Conservation (phyloP, 2,113 vertebrate genomes). For the Oceanites oceanicus region DNA sequence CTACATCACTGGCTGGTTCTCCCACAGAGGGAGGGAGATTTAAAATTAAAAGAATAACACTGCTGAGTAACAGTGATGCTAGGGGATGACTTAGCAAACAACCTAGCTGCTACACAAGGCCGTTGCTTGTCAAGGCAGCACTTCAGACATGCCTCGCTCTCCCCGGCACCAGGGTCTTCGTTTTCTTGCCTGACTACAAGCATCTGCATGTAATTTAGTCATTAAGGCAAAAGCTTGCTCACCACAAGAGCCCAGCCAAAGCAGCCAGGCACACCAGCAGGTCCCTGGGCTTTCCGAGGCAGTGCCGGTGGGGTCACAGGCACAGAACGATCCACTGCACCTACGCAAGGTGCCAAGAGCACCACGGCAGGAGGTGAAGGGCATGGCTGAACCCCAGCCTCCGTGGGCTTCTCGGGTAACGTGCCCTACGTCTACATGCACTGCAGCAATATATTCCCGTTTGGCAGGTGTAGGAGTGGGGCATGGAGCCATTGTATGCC, state of each 20-base stretch:
- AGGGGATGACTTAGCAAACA: background rate
- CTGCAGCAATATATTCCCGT: background rate
- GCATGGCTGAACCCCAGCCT: background rate
- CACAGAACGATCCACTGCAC: background rate
- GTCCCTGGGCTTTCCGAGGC: background rate
- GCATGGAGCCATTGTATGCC: background rate
- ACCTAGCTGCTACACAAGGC: background rate
- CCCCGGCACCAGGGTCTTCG: background rate
- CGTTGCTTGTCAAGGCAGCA: background rate
- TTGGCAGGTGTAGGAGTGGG: background rate
- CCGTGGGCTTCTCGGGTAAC: background rate
- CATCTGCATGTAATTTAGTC: background rate
- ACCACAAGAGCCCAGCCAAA: background rate
- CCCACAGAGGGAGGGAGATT: background rate
- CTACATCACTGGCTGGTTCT: background rate
- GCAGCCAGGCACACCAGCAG: background rate
- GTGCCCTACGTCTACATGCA: rapidly evolving
- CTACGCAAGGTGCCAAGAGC: background rate
- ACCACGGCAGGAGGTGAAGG: too few relatives aligned
- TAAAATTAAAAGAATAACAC: background rate
- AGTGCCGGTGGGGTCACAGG: background rate
- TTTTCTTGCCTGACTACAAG: background rate
- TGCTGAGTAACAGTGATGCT: background rate
- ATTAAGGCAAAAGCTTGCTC: background rate
- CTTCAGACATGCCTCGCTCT: background rate